Base-by-base conservation (phyloP, 2,113 vertebrate species). In the Bufo bufo region DNA sequence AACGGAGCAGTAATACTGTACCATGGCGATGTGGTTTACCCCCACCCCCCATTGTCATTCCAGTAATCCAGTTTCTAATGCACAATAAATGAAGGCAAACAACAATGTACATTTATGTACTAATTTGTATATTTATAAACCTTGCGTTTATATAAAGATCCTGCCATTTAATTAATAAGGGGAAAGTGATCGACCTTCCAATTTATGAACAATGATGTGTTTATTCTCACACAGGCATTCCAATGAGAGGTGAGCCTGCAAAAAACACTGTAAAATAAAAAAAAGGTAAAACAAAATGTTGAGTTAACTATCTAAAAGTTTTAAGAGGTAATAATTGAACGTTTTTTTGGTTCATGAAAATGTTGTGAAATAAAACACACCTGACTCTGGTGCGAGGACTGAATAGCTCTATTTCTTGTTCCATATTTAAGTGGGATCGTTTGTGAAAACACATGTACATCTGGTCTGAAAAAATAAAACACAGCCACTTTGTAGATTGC, bases 391-490 rank as follows among this genome's bases (percentile, higher is more conserved):
- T 58, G 58, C 82, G 72, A 89, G 84, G 65, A 33, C 81, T 89
- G 82, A 89, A 89, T 89, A 58, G 87, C 87, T 78, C 87, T 77
- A 84, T 89, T 89, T 84, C 87, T 89, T 89, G 81, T 89, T 83
- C 87, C 59, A 69, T 78, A 84, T 89, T 89, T 89, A 89, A 89
- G 87, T 89, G 87, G 87, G 87, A 89, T 84, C 87, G 87, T 89
- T 89, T 89, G 87, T 89, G 87, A 89, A 89, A 89, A 89, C 87
- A 89, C 87, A 72, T 89, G 87, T 89, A 89, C 87, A 89, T 89
- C 87, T 89, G 87, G 87, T 77, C 82, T 84, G 87, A 89, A 75
- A 84, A 89, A 84, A 89, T 84, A 89, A 84, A 89, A 89, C 80
- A 88, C 87, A 84, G 87, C 81, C 82, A 75, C 87, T 83, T 89